Conservation (phyloP, 92 coral and sea anemone species). For the Phymanthus crucifer region DNA sequence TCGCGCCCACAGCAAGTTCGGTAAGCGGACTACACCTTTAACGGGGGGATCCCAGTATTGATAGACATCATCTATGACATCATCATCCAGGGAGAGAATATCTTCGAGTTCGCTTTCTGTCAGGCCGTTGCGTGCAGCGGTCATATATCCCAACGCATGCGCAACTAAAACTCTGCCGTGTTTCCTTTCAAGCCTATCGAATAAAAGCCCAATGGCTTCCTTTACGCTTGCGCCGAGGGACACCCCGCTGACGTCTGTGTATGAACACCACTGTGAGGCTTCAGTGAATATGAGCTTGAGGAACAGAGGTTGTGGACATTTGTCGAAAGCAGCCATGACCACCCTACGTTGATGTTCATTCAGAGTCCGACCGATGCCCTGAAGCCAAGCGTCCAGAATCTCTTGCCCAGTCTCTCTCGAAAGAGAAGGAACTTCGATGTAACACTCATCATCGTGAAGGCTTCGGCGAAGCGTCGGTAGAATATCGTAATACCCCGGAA, state of each 20-base stretch:
- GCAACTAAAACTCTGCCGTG: constrained; percentile 74
- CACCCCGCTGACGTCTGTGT: constrained; percentile 64
- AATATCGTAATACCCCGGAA: constrained; percentile 74
- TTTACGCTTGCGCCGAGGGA: constrained; percentile 78
- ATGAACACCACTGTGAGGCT: constrained; percentile 78
- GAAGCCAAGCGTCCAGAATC: constrained; percentile 77
- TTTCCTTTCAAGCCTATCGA: constrained; percentile 79
- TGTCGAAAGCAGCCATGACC: constrained; percentile 56
- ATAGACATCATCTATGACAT: constrained; percentile 89
- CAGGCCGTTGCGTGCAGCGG: constrained; percentile 81
- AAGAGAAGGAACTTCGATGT: constrained; percentile 71
- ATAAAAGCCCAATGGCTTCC: constrained; percentile 72
- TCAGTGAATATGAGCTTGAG: constrained; percentile 77
- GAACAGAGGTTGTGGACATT: constrained; percentile 83
- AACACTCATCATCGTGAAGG: constrained; percentile 64
- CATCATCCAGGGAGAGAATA: constrained; percentile 79
- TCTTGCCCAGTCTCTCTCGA: constrained; percentile 67
- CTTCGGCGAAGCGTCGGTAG: constrained; percentile 74
- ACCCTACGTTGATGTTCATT: constrained; percentile 55
- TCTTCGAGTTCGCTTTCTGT: constrained; percentile 85
- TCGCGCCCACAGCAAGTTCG: constrained; percentile 88
- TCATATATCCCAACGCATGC: constrained; percentile 75
- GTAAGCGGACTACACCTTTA: constrained; percentile 85
- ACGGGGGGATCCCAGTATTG: constrained; percentile 96
- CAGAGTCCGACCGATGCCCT: constrained; percentile 57